Evolutionary conservation across 1,140 invertebrate genomes (phyloP).

Genomic region (Dryas iulia): DNA sequence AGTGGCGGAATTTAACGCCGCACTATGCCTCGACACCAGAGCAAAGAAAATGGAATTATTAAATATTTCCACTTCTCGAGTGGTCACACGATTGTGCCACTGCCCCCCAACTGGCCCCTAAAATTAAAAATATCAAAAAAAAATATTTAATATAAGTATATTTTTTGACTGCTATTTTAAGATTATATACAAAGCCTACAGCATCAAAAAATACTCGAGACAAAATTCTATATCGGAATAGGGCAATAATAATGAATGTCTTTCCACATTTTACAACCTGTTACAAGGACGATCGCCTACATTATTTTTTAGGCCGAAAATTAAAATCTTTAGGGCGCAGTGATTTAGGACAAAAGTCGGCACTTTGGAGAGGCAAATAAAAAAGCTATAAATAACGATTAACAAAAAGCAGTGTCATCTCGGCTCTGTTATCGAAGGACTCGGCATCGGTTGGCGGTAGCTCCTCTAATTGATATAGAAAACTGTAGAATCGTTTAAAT

Average conservation of each 20-base stretch:
- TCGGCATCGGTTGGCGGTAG: constrained; percentile 53
- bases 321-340: constrained; percentile 43
- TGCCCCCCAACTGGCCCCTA: too few relatives aligned
- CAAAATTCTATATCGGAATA: too few relatives aligned
- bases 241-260: constrained; percentile 16
- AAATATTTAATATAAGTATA: too few relatives aligned
- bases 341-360: constrained; percentile 67
- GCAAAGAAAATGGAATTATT: too few relatives aligned
- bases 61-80: too few relatives aligned
- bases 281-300: constrained; percentile 26
- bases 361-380: constrained; percentile 50
- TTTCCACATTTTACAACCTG: constrained; percentile 23
- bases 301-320: constrained; percentile 28
- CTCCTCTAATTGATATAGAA: constrained; percentile 44
- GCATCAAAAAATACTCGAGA: background rate
- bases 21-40: too few relatives aligned
- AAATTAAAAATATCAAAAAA: too few relatives aligned
- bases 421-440: constrained; percentile 62
- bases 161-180: background rate
- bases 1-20: too few relatives aligned
- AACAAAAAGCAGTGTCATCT: constrained; percentile 74
- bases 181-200: background rate
- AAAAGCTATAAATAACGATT: constrained; percentile 75
- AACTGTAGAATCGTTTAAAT: constrained; percentile 37
- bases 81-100: too few relatives aligned